Evolutionary conservation across 2,113 vertebrate species (phyloP).

Genomic region (Eurypyga helias): DNA sequence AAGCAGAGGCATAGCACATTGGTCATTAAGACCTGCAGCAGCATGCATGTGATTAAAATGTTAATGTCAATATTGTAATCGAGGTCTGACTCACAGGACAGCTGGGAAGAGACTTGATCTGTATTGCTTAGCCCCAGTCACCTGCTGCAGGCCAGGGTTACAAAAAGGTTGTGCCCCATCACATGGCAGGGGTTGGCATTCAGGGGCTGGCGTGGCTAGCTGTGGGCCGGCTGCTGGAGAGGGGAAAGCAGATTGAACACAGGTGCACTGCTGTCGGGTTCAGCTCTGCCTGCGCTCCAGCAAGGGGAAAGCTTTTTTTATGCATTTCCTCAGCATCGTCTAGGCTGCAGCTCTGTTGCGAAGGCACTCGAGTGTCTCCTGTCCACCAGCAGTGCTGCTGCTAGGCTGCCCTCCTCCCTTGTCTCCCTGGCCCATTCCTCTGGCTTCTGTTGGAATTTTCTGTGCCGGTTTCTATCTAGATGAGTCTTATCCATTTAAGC

Average conservation of each 20-base stretch:
- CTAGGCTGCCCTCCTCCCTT: not conserved
- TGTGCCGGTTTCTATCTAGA: not conserved
- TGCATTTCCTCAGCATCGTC: not conserved
- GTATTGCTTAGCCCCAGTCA: slow-evolving; percentile 34
- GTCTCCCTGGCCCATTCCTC: not conserved
- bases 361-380: fast-evolving
- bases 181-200: not conserved
- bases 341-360: not conserved
- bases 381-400: not conserved
- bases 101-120: slow-evolving; percentile 53
- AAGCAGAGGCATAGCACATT: slow-evolving; percentile 1
- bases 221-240: not conserved
- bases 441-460: not conserved
- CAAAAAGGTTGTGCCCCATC: slow-evolving; percentile 4
- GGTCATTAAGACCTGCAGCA: slow-evolving; percentile 44
- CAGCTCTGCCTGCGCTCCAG: fast-evolving
- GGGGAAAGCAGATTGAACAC: not conserved
- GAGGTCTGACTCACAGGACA: slow-evolving; percentile 62
- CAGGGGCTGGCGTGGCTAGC: not conserved
- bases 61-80: slow-evolving; percentile 69
- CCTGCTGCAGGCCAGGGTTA: slow-evolving; percentile 29
- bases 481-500: slow-evolving; percentile 9
- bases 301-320: not conserved
- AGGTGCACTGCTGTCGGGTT: fast-evolving
- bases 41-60: slow-evolving; percentile 44